Base-by-base conservation (phyloP, 2,797 vertebrate genomes). In the Enteromius fasciolatus region DNA sequence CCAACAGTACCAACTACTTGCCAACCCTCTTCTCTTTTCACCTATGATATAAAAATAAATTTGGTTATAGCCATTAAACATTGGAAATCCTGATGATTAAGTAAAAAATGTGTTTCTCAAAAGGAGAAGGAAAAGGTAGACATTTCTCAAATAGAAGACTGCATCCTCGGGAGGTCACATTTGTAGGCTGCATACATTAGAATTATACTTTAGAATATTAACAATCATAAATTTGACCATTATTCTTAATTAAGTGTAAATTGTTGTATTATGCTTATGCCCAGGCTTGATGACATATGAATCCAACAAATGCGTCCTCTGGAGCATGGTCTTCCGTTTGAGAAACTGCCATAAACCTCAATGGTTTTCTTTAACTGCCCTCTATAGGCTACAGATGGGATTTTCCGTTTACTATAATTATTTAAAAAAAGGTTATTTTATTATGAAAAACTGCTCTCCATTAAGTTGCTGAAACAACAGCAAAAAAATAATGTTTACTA, bases 1-100 rank as follows among this genome's bases (percentile, higher is more conserved):
- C 90, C 92, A n/a, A 94, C 91, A 0, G 93, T 94, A 41, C 94
- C 94, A 0, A 94, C 86, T 50, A 90, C 91, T 48, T 92, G 89
- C 94, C 94, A 95, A 17, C 92, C 94, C 61, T 89, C 86, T 0
- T 78, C 72, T 48, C 68, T 84, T 88, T 93, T 94, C 14, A 74
- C 3, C 87, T 89, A 28, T 3, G 20, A 76, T n/a, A 10, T 46
- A 5, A 59, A 15, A 6, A 72, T 3, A 46, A 46, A 57, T 15
- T 10, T 44, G 12, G 25, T 72, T 61, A 46, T 41, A 46, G 52
- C 9, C 8, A 36, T 41, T 54, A 36, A 67, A 33, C 11, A 23
- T 39, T n/a, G 12, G 12, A 36, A 44, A 44, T 44, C 36, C 67
- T 44, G 36, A 41, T 44, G 11, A 15, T 7, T 14, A n/a, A 15